Percentiles rank a stretch among this genome's conserved stretches.
Evolutionary conservation across 1,140 invertebrate species (phyloP).

Genomic region (Calephelis virginiensis): DNA sequence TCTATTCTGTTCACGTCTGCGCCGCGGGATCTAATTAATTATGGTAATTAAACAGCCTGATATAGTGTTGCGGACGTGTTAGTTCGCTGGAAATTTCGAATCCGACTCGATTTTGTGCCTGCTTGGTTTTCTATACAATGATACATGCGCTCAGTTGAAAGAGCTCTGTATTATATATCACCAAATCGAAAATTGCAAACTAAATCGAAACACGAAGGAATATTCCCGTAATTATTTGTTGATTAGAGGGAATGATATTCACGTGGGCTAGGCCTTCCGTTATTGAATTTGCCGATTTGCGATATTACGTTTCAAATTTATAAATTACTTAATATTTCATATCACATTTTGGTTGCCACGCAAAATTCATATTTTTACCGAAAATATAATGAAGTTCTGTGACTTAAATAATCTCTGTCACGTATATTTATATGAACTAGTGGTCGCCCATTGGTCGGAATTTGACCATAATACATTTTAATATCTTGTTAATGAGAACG

Average conservation of each 20-base stretch:
- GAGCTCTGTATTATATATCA: slow-evolving; percentile 7
- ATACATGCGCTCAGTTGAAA: slow-evolving; percentile 15
- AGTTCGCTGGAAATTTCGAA: slow-evolving; percentile 46
- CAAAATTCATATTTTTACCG: too few species aligned
- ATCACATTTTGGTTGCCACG: too few species aligned
- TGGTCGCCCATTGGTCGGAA: too few species aligned
- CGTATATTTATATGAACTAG: too few species aligned
- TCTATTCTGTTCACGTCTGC: slow-evolving; percentile 67
- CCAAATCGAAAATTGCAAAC: slow-evolving; percentile 2
- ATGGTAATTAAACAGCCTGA: slow-evolving; percentile 72
- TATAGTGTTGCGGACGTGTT: slow-evolving; percentile 48
- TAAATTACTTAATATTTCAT: slow-evolving; percentile 1
- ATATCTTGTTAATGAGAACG: too few species aligned
- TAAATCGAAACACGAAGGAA: background rate
- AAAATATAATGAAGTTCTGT: too few species aligned
- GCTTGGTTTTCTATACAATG: slow-evolving; percentile 34
- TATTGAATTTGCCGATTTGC: slow-evolving; percentile 12
- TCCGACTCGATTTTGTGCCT: slow-evolving; percentile 40
- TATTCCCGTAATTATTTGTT: background rate
- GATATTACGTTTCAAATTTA: background rate
- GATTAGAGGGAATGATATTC: background rate
- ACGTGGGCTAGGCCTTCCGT: background rate
- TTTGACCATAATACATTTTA: too few species aligned
- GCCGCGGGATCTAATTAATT: slow-evolving; percentile 72
- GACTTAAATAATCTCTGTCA: too few species aligned